phyloP scores from a whole-genome alignment of 2,113 vertebrate species.

The Ctenodactylus gundi region DNA sequence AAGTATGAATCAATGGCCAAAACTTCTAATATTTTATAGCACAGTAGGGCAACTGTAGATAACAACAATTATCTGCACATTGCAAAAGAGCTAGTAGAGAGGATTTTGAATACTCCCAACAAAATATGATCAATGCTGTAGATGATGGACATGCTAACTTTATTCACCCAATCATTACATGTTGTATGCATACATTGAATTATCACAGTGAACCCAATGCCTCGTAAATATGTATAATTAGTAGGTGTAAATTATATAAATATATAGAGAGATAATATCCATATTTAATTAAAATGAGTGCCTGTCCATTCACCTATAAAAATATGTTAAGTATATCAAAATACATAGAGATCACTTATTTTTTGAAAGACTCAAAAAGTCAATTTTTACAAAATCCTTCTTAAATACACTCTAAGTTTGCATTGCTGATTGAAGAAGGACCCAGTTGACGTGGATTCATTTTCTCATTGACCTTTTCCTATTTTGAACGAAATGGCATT shows the following conservation, averaged over 20 bases:
- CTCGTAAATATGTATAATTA: neutral
- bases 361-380: neutral
- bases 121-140: neutral
- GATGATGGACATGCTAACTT: neutral
- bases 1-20: neutral
- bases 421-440: neutral
- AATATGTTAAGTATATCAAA: neutral
- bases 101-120: neutral
- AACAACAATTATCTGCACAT: neutral
- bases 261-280: neutral
- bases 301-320: constrained; percentile 15
- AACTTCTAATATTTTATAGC: neutral
- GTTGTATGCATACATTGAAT: neutral
- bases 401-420: neutral
- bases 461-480: constrained; percentile 7
- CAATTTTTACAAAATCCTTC: neutral
- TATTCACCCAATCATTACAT: neutral
- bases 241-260: neutral
- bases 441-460: neutral
- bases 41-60: neutral
- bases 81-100: neutral
- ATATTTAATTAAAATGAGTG: neutral
- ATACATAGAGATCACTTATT: neutral
- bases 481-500: constrained; percentile 23
- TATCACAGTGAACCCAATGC: neutral